These are phyloP conservation scores for Ophthalmolycus amberensis DNA, from an alignment of 2,113 vertebrate genomes.

Conservation along the genomic window DNA sequence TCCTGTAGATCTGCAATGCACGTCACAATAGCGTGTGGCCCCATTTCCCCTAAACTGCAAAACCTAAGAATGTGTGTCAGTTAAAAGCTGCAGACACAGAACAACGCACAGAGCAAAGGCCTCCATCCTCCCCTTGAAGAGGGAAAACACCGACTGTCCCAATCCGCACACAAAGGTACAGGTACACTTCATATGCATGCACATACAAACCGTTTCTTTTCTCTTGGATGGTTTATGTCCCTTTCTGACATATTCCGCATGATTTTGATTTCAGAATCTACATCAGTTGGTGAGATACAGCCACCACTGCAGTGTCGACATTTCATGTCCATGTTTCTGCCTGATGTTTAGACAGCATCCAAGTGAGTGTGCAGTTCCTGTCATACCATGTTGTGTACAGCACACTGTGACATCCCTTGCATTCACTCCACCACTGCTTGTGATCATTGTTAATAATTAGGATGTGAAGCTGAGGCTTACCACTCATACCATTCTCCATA, in stretches of 20 bases:
- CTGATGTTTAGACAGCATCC: slow-evolving; percentile 32
- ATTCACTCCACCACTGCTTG: neutral
- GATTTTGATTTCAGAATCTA: neutral
- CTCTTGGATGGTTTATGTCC: neutral
- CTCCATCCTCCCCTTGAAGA: neutral
- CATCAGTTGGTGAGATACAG: slow-evolving; percentile 8
- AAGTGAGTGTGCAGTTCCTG: neutral
- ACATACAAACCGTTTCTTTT: neutral
- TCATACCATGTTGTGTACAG: slow-evolving; percentile 19
- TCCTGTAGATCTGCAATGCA: slow-evolving; percentile 28
- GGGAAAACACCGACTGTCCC: neutral
- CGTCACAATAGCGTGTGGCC: slow-evolving; percentile 24
- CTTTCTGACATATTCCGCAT: neutral
- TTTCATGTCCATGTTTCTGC: neutral
- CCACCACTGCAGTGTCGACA: slow-evolving; percentile 21
- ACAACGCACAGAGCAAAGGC: neutral
- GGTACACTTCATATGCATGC: neutral
- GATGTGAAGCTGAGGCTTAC: slow-evolving; percentile 1
- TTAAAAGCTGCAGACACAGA: slow-evolving; percentile 31
- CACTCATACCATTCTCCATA: neutral
- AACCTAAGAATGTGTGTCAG: slow-evolving; percentile 22
- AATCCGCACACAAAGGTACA: neutral
- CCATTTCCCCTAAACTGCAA: slow-evolving; percentile 35
- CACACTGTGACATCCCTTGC: neutral
- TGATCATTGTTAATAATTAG: slow-evolving; percentile 9